Conservation (phyloP, 2,888 invertebrate species). For the Phortica magna region DNA sequence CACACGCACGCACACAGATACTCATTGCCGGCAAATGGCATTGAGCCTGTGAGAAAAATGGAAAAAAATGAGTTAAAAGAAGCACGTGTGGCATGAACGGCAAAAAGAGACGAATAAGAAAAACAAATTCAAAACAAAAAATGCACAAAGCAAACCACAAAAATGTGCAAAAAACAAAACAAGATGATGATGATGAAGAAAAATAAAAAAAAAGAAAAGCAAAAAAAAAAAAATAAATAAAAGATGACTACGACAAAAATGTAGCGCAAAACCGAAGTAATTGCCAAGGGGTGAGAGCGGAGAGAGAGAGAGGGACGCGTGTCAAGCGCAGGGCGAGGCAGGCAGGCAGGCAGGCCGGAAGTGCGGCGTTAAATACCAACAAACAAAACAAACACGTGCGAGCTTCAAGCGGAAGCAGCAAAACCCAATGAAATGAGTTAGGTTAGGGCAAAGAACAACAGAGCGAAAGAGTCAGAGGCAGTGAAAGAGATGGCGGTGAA, state of each 20-base stretch:
- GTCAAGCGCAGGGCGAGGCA: neutral
- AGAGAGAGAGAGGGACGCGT: neutral
- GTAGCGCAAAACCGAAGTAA: slow-evolving; percentile 40
- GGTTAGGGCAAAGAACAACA: slow-evolving; percentile 49
- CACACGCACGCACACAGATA: slow-evolving; percentile 4
- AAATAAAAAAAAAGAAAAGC: neutral
- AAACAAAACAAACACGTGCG: slow-evolving; percentile 31
- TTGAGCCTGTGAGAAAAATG: slow-evolving; percentile 2
- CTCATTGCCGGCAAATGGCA: slow-evolving; percentile 8
- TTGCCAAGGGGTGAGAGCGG: slow-evolving; percentile 32
- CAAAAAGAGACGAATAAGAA: slow-evolving; percentile 11
- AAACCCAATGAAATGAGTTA: slow-evolving; percentile 49
- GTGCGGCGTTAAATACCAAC: slow-evolving; percentile 21
- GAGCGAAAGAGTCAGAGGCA: neutral
- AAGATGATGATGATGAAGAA: neutral
- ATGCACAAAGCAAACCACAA: slow-evolving; percentile 39
- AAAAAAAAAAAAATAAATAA: neutral
- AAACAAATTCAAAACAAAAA: slow-evolving; percentile 31
- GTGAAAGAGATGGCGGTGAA: no score
- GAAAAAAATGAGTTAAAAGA: slow-evolving; percentile 23
- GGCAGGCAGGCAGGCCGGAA: slow-evolving; percentile 27
- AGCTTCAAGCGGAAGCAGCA: slow-evolving; percentile 30
- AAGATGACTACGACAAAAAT: slow-evolving; percentile 28
- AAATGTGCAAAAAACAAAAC: slow-evolving; percentile 7
- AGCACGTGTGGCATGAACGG: slow-evolving; percentile 23